Evolutionary conservation across 2,113 vertebrate species (phyloP), one percentile per base, ranked within the genome.

Genomic region (Pelecanus crispus): DNA sequence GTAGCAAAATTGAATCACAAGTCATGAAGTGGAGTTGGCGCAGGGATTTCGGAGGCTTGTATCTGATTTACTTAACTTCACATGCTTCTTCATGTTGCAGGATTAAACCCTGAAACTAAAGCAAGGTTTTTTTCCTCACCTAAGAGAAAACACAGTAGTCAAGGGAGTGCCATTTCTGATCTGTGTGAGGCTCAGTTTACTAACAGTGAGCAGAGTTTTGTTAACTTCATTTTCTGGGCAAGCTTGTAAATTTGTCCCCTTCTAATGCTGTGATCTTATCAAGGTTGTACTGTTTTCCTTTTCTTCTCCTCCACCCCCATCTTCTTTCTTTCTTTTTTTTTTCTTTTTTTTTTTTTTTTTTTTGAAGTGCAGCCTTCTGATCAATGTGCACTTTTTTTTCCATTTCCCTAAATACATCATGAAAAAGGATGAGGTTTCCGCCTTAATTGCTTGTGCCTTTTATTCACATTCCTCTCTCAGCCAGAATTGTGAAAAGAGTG

Each of bases 371-470:
- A 96, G 95, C 95, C 94, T 97, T 97, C 97, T 97, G 98, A 98
- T 98, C 98, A 98, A 95, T 98, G 96, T 66, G 73, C 94, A 96
- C 95, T 97, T 92, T 96, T 65, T 93, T 70, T 94, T 50, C 97
- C 94, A 98, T 98, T 98, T 98, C 98, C 97, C 98, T 98, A 97
- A 98, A 98, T 97, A 98, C 98, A 98, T 98, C 96, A 97, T 98
- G 97, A 97, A 98, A 98, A 98, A 98, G 98, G 98, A 98, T 98
- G 98, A 98, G 98, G 98, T 98, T 98, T 98, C 98, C 97, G 98
- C 98, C 98, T 99, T 99, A 99, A 99, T 99, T 99, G 98, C 98
- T 97, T 97, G 97, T 97, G 98, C 98, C 98, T 98, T 98, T 99
- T 98, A 98, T 98, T 98, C 98, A 88, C 98, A 96, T 97, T 98